These are phyloP conservation scores for Scolanthus callimorphus DNA, from an alignment of 92 coral and sea anemone genomes.

Conservation along the genomic window DNA sequence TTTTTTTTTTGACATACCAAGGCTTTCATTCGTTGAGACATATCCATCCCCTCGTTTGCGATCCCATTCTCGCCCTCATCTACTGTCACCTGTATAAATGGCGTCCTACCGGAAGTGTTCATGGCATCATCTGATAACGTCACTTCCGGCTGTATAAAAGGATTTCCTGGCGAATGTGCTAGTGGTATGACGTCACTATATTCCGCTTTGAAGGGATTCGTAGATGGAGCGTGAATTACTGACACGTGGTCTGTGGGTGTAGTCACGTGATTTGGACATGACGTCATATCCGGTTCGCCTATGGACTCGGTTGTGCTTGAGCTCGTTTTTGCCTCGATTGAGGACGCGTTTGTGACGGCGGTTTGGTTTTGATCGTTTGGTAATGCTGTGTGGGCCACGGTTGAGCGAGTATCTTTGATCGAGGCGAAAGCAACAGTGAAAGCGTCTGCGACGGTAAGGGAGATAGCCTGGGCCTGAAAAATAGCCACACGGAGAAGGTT, in stretches of 20 bases:
- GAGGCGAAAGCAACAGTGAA: conserved; percentile 81
- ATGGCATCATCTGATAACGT: neutral
- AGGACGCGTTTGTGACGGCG: too few species aligned
- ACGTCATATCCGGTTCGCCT: neutral
- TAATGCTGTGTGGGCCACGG: too few species aligned
- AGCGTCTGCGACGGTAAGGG: conserved; percentile 93
- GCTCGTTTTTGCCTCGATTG: neutral
- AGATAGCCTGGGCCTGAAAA: conserved; percentile 87
- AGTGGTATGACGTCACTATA: neutral
- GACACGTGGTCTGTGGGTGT: neutral
- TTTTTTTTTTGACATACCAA: conserved; percentile 77
- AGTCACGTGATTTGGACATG: neutral
- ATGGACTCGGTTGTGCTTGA: neutral
- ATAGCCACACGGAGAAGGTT: too few species aligned
- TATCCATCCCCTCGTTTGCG: conserved; percentile 16
- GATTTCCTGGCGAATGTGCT: conserved; percentile 9
- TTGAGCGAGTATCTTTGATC: too few species aligned
- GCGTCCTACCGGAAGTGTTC: conserved; percentile 2
- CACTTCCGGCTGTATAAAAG: neutral
- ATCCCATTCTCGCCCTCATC: conserved; percentile 31
- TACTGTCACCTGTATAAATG: conserved; percentile 39
- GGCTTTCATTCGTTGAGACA: conserved; percentile 45
- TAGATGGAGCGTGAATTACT: neutral
- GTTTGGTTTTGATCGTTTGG: too few species aligned
- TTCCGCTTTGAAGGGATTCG: conserved; percentile 13